phyloP scores from a whole-genome alignment of 2,797 vertebrate species.

The Diceros bicornis region DNA sequence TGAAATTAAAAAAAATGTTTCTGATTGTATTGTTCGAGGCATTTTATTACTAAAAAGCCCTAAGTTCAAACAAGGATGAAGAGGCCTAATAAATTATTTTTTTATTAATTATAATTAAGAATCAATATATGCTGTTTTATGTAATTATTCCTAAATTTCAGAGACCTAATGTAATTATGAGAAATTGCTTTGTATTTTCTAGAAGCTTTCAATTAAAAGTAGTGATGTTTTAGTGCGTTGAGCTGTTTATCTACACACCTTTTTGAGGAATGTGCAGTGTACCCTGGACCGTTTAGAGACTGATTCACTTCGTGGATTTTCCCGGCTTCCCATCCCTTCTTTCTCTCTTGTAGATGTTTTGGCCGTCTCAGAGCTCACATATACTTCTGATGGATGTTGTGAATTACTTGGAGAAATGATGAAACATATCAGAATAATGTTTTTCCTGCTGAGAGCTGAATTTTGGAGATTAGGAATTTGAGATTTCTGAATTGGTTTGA shows the following conservation, averaged over 20 bases:
- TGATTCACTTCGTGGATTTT: not conserved
- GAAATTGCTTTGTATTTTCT: not conserved
- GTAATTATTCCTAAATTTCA: conserved; percentile 37
- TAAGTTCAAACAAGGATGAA: conserved; percentile 22
- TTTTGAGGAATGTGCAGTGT: not conserved
- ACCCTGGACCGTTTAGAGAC: not conserved
- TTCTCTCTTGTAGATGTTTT: conserved; percentile 6
- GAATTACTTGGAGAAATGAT: conserved; percentile 9
- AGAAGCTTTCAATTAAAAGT: not conserved
- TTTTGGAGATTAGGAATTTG: conserved; percentile 14
- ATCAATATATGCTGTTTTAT: not conserved
- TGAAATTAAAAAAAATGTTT: not conserved
- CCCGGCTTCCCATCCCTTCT: not conserved
- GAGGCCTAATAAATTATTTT: not conserved
- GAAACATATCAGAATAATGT: not conserved
- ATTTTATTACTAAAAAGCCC: conserved; percentile 9
- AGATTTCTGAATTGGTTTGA: conserved; percentile 33
- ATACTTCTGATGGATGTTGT: not conserved
- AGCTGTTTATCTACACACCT: not conserved
- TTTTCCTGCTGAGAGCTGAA: not conserved
- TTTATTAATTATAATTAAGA: conserved; percentile 51
- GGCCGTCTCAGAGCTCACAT: not conserved
- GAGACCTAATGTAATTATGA: not conserved
- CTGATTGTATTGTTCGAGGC: conserved; percentile 3
- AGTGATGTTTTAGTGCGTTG: not conserved